phyloP scores from a whole-genome alignment of 2,797 vertebrate species.

The Otus scops region DNA sequence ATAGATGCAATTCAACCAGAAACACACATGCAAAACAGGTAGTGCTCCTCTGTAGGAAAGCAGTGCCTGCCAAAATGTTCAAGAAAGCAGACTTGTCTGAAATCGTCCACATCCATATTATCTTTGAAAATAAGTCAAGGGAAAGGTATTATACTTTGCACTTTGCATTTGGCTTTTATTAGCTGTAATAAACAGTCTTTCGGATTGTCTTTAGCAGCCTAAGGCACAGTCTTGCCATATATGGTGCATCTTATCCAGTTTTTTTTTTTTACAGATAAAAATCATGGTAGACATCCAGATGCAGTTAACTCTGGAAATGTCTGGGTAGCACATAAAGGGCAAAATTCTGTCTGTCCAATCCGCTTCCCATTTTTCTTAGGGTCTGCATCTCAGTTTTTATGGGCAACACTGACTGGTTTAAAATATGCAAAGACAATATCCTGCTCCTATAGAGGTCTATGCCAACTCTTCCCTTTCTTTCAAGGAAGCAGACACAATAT shows the following conservation, averaged over 20 bases:
- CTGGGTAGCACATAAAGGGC: not conserved
- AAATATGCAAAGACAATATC: not conserved
- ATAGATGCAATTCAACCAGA: not conserved
- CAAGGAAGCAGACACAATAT: not conserved
- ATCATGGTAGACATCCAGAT: not conserved
- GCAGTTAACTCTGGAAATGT: not conserved
- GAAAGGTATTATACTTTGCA: not conserved
- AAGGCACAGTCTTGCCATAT: not conserved
- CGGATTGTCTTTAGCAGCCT: not conserved
- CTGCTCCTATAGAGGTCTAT: not conserved
- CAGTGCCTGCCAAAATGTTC: not conserved
- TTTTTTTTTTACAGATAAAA: not conserved
- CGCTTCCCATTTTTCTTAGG: not conserved
- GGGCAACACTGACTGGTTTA: not conserved
- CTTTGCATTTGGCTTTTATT: conserved; percentile 6
- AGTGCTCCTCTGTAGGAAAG: not conserved
- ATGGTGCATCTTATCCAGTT: not conserved
- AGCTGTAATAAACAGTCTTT: not conserved
- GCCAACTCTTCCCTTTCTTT: not conserved
- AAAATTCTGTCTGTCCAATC: not conserved
- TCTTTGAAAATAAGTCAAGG: not conserved
- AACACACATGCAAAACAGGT: not conserved
- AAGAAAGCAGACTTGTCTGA: not conserved
- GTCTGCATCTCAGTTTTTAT: not conserved
- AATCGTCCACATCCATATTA: not conserved